Percentiles rank a stretch among this genome's conserved stretches.
These are phyloP conservation scores for Apodemia duryi DNA, from an alignment of 2,888 invertebrate species.

Conservation along the genomic window DNA sequence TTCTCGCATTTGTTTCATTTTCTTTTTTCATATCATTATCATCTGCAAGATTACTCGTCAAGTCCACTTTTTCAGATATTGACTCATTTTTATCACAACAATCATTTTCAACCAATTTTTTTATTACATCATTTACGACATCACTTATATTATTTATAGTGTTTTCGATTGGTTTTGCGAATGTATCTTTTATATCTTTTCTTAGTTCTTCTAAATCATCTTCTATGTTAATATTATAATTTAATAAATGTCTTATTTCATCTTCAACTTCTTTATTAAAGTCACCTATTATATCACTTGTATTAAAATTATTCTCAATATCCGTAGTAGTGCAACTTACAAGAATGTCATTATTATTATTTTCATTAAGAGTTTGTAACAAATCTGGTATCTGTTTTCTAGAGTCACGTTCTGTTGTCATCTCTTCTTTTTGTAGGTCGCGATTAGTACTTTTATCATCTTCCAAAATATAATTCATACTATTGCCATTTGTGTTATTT, in stretches of 20 bases:
- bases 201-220: slow-evolving; percentile 69
- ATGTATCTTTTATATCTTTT: slow-evolving; percentile 71
- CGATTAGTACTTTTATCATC: slow-evolving; percentile 55
- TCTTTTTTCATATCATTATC: slow-evolving; percentile 52
- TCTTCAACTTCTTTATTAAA: slow-evolving; percentile 80
- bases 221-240: slow-evolving; percentile 69
- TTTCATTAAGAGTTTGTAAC: slow-evolving; percentile 61
- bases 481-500: slow-evolving; percentile 38
- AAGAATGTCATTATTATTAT: slow-evolving; percentile 50
- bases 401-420: slow-evolving; percentile 34
- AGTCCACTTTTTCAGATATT: slow-evolving; percentile 29
- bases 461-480: slow-evolving; percentile 40
- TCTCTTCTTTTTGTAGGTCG: slow-evolving; percentile 34
- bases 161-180: slow-evolving; percentile 70
- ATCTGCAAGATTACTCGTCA: slow-evolving; percentile 31
- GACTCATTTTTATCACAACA: slow-evolving; percentile 40
- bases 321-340: slow-evolving; percentile 54
- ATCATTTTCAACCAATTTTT: slow-evolving; percentile 63
- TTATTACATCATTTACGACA: slow-evolving; percentile 73
- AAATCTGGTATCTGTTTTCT: slow-evolving; percentile 65
- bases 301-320: slow-evolving; percentile 68
- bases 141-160: slow-evolving; percentile 75
- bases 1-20: slow-evolving; percentile 60
- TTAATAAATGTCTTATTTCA: slow-evolving; percentile 74
- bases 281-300: slow-evolving; percentile 77